These are phyloP conservation scores for Perdita meconis DNA, from an alignment of 2,888 invertebrate species.

Conservation along the genomic window DNA sequence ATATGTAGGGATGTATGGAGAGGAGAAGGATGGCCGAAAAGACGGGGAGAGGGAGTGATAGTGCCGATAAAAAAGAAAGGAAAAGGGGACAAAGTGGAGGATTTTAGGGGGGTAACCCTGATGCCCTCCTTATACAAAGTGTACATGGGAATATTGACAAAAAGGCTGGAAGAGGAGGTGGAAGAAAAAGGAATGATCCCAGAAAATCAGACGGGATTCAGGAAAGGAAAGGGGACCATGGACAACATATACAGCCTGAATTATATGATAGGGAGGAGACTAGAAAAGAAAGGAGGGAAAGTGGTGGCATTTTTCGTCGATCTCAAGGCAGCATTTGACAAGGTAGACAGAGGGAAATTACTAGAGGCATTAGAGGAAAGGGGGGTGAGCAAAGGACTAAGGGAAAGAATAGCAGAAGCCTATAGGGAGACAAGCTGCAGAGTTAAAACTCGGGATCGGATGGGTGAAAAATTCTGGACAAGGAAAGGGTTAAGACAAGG, in stretches of 20 bases:
- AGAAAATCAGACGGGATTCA: background rate
- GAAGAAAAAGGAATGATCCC: background rate
- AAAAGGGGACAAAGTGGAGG: background rate
- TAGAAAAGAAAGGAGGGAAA: background rate
- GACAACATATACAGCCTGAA: background rate
- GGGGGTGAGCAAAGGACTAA: no score
- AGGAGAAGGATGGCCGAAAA: background rate
- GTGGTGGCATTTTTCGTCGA: background rate
- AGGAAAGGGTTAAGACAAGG: conserved; percentile 5
- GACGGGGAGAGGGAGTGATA: background rate
- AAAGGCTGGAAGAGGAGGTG: background rate
- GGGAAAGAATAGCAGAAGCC: no score
- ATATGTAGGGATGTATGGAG: background rate
- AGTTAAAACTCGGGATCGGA: background rate
- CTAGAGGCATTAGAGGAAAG: background rate
- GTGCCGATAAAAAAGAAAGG: background rate
- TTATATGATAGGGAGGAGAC: background rate
- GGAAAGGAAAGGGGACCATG: background rate
- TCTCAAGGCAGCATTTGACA: background rate
- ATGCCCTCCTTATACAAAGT: background rate
- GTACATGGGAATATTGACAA: background rate
- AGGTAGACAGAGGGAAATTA: background rate
- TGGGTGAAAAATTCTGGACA: conserved; percentile 1
- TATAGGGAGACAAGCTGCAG: background rate
- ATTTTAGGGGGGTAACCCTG: background rate